Evolutionary conservation across 1,140 invertebrate species (phyloP).

Genomic region (Trichogramma pretiosum): DNA sequence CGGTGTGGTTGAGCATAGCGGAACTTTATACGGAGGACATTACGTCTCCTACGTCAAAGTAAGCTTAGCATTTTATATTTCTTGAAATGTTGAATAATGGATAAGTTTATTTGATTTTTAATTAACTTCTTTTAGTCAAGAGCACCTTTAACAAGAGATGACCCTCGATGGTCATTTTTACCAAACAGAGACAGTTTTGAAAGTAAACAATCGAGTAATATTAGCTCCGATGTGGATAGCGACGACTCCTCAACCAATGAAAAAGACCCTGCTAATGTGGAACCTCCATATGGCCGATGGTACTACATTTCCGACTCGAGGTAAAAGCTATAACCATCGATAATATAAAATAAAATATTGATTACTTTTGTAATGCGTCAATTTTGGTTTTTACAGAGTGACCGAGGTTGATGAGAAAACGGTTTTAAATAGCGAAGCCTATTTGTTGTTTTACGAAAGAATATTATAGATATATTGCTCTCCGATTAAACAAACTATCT

Average conservation of each 20-base stretch:
- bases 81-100: not conserved
- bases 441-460: slow-evolving; percentile 93
- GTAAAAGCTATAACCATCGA: slow-evolving; percentile 25
- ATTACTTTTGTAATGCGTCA: not conserved
- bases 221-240: slow-evolving; percentile 33
- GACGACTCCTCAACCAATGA: slow-evolving; percentile 30
- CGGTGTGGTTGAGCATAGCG: slow-evolving; percentile 90
- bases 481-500: not conserved
- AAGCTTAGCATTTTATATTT: slow-evolving; percentile 1
- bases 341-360: too few relatives aligned
- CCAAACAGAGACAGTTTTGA: slow-evolving; percentile 30
- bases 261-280: too few relatives aligned
- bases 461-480: slow-evolving; percentile 60
- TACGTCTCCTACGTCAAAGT: slow-evolving; percentile 93
- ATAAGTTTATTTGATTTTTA: slow-evolving; percentile 10
- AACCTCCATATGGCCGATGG: slow-evolving; percentile 72
- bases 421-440: slow-evolving; percentile 86
- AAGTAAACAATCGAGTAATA: slow-evolving; percentile 23
- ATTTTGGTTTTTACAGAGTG: slow-evolving; percentile 48
- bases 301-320: slow-evolving; percentile 86
- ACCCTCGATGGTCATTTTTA: slow-evolving; percentile 61
- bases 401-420: slow-evolving; percentile 67
- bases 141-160: slow-evolving; percentile 46
- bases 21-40: slow-evolving; percentile 82
- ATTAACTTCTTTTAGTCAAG: slow-evolving; percentile 42